phyloP scores from a whole-genome alignment of 2,797 vertebrate genomes.

The Centroberyx gerrardi region DNA sequence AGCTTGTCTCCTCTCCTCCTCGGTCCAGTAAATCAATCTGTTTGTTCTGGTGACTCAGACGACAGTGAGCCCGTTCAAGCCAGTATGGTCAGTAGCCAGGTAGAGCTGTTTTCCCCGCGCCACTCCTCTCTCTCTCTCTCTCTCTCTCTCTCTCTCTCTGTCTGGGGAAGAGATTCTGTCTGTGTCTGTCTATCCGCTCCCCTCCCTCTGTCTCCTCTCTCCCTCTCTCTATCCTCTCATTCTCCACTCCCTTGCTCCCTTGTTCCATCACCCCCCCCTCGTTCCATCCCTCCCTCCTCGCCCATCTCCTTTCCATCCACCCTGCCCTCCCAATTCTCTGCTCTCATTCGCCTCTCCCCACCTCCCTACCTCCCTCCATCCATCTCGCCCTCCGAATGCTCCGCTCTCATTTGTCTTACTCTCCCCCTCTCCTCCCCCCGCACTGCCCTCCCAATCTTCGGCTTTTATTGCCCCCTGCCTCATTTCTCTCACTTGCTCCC shows the following conservation, averaged over 20 bases:
- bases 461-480: constrained; percentile 39
- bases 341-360: constrained; percentile 44
- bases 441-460: not conserved
- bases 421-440: constrained; percentile 12
- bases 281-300: constrained; percentile 14
- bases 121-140: constrained; percentile 13
- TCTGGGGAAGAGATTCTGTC: not conserved
- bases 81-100: constrained; percentile 22
- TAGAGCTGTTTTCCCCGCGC: constrained; percentile 4
- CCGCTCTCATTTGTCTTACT: constrained; percentile 37
- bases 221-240: constrained; percentile 12
- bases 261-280: not conserved
- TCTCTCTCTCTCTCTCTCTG: constrained; percentile 7
- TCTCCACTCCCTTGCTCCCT: constrained; percentile 27
- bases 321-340: constrained; percentile 40
- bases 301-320: constrained; percentile 27
- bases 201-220: constrained; percentile 4
- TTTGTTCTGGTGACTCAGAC: constrained; percentile 64
- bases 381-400: constrained; percentile 36
- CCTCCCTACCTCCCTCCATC: constrained; percentile 35
- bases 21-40: constrained; percentile 56
- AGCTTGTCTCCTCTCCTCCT: constrained; percentile 19
- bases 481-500: constrained; percentile 19
- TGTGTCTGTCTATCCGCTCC: constrained; percentile 5
- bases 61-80: constrained; percentile 32